Evolutionary conservation across 2,113 vertebrate species (phyloP).

Genomic region (Pelmatolapia mariae): DNA sequence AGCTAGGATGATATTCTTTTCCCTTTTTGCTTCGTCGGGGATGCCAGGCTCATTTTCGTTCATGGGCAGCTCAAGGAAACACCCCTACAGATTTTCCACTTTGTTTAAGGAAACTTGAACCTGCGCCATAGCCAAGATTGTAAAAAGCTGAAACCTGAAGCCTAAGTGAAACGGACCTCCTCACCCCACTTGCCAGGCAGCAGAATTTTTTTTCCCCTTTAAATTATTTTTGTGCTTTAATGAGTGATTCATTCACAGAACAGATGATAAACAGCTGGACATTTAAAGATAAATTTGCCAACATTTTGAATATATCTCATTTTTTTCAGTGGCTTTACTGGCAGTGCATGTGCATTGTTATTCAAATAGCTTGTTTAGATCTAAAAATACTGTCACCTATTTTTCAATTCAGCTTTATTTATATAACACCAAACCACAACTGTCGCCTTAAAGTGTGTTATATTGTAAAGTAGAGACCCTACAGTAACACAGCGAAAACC

Average conservation of each 20-base stretch:
- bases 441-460: background rate
- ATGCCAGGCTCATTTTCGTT: background rate
- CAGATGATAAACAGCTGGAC: background rate
- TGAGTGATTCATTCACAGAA: background rate
- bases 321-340: background rate
- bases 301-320: background rate
- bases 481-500: background rate
- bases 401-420: background rate
- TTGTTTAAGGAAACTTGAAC: background rate
- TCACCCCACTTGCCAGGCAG: background rate
- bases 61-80: background rate
- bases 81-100: background rate
- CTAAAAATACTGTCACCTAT: background rate
- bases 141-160: background rate
- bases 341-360: background rate
- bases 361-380: background rate
- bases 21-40: background rate
- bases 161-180: background rate
- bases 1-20: background rate
- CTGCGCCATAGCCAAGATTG: background rate
- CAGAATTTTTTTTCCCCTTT: background rate
- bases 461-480: background rate
- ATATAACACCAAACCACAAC: background rate
- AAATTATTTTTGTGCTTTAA: background rate
- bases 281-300: background rate